Base-by-base conservation (phyloP, 1,140 invertebrate genomes). In the Bombus sibiricus region DNA sequence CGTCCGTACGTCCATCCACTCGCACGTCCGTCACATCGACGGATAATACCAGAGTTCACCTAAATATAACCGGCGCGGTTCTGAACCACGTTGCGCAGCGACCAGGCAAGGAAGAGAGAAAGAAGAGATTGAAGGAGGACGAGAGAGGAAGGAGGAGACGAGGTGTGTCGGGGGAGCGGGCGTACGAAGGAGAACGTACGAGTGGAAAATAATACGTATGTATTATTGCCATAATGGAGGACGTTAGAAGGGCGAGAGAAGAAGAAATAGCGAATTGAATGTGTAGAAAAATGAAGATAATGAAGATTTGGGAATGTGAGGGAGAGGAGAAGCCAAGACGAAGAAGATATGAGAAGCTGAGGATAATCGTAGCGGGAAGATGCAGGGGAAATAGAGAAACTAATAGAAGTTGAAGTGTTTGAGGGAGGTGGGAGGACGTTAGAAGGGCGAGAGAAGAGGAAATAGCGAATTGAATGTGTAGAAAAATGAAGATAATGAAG, bases 41-140 rank as follows among this genome's bases (percentile, higher is more conserved):
- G 88, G 88, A 91, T 93, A 92, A 93, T 93, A 86, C 90, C 90
- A 91, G 87, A 93, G 90, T 93, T 93, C 92, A 93, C 88, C 91
- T 92, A 92, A 93, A 93, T 93, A 93, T 93, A 93, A 91, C 89
- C 83, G 59, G 64, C 64, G 64, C 5, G 53, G 12, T 64, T 53
- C 75, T n/a, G 32, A 37, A 53, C 34, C 32, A 73, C 59, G 28
- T n/a, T n/a, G 47, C 47, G 5, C 59, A n/a, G 59, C 28, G 59
- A 47, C 62, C 66, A 75, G 69, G 76, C 22, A 39, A 6, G 22
- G 28, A 39, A 74, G 66, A 18, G 47, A 47, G 47, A 47, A 47
- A 6, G 47, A 47, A 47, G 47, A 47, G 15, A 47, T 47, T 47
- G 47, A 6, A 47, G 47, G 1, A 18, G 43, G 15, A 47, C 15